Percentiles rank a stretch among this genome's conserved stretches.
These are phyloP conservation scores for Nematolebias whitei DNA, from an alignment of 2,113 vertebrate species.

Conservation along the genomic window DNA sequence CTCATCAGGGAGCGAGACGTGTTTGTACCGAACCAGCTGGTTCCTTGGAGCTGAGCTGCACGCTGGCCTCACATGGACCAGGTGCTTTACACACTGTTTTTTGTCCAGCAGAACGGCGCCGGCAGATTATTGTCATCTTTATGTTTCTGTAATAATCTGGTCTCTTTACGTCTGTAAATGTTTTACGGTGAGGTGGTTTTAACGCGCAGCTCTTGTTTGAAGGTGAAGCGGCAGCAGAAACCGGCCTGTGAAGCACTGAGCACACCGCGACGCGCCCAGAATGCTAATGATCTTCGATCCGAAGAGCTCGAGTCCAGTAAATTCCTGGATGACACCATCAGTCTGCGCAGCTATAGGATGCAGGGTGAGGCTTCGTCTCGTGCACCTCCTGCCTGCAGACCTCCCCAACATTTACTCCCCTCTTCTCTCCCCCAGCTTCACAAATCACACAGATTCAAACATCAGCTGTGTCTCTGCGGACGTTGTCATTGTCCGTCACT, in stretches of 20 bases:
- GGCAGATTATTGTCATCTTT: too few species aligned
- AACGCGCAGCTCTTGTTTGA: neutral
- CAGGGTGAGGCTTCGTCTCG: conserved; percentile 14
- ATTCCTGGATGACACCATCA: conserved; percentile 6
- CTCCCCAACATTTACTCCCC: conserved; percentile 5
- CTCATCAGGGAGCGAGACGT: neutral
- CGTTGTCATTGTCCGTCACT: conserved; percentile 18
- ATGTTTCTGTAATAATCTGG: conserved; percentile 36
- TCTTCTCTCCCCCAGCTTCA: neutral
- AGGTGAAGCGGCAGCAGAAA: neutral
- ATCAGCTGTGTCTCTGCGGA: conserved; percentile 21
- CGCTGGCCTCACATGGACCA: conserved; percentile 6
- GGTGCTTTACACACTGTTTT: neutral
- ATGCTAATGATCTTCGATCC: neutral
- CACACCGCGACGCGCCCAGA: neutral
- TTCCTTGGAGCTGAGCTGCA: too few species aligned
- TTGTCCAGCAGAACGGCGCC: too few species aligned
- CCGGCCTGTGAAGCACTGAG: too few species aligned
- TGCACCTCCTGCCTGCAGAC: conserved; percentile 25
- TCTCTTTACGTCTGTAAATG: neutral
- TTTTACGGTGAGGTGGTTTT: neutral
- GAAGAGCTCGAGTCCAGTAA: neutral
- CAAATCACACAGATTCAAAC: neutral
- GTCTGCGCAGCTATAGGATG: conserved; percentile 4
- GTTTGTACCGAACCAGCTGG: conserved; percentile 4